These are phyloP conservation scores for Meandrusa payeni DNA, from an alignment of 2,888 invertebrate genomes.

Conservation along the genomic window DNA sequence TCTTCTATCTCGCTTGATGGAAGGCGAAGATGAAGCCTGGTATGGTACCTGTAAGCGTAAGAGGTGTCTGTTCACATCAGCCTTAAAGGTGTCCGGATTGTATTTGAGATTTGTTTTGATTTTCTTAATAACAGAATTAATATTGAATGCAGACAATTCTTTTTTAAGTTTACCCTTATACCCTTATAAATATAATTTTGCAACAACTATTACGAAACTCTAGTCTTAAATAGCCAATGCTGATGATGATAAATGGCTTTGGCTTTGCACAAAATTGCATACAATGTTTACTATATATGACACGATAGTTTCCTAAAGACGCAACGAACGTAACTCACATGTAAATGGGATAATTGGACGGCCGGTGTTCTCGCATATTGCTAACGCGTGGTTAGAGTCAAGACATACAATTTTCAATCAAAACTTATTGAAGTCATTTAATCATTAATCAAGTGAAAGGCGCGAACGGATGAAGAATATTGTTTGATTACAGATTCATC, in stretches of 20 bases:
- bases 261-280: slow-evolving; percentile 33
- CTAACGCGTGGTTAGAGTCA: slow-evolving; percentile 27
- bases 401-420: slow-evolving; percentile 35
- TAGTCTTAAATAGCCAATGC: too few species aligned
- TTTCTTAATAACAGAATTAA: too few species aligned
- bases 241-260: slow-evolving; percentile 39
- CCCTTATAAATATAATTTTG: too few species aligned
- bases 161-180: too few species aligned
- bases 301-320: slow-evolving; percentile 38
- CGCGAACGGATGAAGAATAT: slow-evolving; percentile 34
- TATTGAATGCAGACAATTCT: too few species aligned
- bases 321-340: slow-evolving; percentile 39
- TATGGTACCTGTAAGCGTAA: too few species aligned
- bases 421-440: slow-evolving; percentile 32
- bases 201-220: too few species aligned
- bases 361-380: slow-evolving; percentile 46
- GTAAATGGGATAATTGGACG: slow-evolving; percentile 64
- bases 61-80: too few species aligned
- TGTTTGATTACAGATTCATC: slow-evolving; percentile 32
- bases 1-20: too few species aligned
- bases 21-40: too few species aligned
- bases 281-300: slow-evolving; percentile 29
- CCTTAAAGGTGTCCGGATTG: too few species aligned
- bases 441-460: slow-evolving; percentile 35
- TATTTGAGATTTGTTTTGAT: too few species aligned